Evolutionary conservation across 2,113 vertebrate genomes (phyloP), one percentile per base, ranked within the genome.

Genomic region (Thunnus thynnus): DNA sequence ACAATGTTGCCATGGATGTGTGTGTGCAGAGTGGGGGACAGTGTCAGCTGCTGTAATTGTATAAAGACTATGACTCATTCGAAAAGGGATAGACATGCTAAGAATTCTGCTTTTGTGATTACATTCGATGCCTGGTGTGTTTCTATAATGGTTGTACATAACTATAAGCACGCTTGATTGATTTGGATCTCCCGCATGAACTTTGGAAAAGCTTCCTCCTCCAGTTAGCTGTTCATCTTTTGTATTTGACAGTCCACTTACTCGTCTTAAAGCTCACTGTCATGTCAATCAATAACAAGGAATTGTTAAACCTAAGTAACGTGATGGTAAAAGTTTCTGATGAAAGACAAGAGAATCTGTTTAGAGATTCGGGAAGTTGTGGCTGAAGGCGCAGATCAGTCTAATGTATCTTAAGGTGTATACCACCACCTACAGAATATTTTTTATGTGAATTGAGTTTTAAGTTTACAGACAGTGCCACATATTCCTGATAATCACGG

Each of bases 121-220:
- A 25, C 36, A 16, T 25, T n/a, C 52, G 64, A 68, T 44, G 72
- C n/a, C n/a, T 27, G 46, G 5, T 50, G 46, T 36, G 54, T 51
- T 22, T 30, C 27, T 30, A 2, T 50, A n/a, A 41, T 25, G 13
- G 47, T 17, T 25, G 32, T 18, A 16, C 32, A 4, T 36, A 8
- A 36, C 32, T 36, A 36, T 25, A 30, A 65, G 20, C 44, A 48
- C 18, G 27, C 17, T 50, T 67, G 54, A 51, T 13, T 67, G 54
- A 76, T 67, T 67, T 18, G 55, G 10, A 50, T 77, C 41, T 52
- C 57, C 70, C 70, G 51, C 57, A 22, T 36, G 9, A 3, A 27
- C 13, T 3, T 50, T 36, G 32, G 32, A 7, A 36, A 36, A 36
- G 32, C 12, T 47, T 62, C 22, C 47, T 69, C 32, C 20, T 69